phyloP scores from a whole-genome alignment of 1,140 invertebrate genomes.

The Drosophila tristis region DNA sequence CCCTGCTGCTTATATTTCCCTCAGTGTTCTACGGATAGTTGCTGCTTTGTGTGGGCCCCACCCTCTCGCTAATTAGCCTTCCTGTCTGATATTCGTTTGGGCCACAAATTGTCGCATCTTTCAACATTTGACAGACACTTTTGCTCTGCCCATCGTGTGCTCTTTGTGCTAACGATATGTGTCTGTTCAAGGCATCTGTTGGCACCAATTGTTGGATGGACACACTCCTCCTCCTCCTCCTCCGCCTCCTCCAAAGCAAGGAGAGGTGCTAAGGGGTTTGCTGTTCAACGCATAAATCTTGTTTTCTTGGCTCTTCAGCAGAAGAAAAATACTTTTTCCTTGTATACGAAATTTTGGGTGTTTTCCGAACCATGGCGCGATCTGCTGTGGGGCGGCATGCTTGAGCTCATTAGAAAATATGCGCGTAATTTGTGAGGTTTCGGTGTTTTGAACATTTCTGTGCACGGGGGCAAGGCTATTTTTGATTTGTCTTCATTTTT shows the following conservation, averaged over 20 bases:
- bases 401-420: conserved; percentile 82
- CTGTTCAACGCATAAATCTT: conserved; percentile 50
- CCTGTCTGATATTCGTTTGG: conserved; percentile 32
- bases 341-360: conserved; percentile 22
- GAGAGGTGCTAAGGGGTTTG: conserved; percentile 19
- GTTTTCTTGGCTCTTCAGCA: conserved; percentile 5
- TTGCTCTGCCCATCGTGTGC: conserved; percentile 28
- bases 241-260: not conserved
- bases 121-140: conserved; percentile 62
- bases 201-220: conserved; percentile 51
- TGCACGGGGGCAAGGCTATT: conserved; percentile 45
- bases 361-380: conserved; percentile 73
- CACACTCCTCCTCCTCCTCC: not conserved
- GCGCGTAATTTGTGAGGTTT: conserved; percentile 76
- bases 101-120: conserved; percentile 72
- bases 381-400: conserved; percentile 42
- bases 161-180: conserved; percentile 73
- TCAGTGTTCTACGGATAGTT: no score
- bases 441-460: conserved; percentile 12
- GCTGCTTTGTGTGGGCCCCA: not conserved
- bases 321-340: conserved; percentile 10
- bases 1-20: no score
- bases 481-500: conserved; percentile 52
- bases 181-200: conserved; percentile 55
- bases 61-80: conserved; percentile 66